Evolutionary conservation across 1,140 invertebrate species (phyloP).

Genomic region (Centruroides vittatus): DNA sequence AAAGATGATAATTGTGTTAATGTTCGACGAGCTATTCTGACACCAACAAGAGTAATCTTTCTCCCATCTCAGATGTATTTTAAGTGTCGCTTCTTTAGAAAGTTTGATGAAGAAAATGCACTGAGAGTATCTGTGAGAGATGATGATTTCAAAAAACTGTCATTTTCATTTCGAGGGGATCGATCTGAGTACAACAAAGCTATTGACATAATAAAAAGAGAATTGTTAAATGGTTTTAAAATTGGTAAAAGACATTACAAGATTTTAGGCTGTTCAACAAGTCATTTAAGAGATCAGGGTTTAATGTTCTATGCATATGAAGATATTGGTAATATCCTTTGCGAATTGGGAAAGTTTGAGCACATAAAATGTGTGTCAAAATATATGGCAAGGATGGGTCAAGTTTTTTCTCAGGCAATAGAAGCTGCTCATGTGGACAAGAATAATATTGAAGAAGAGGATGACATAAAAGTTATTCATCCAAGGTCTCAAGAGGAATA

Average conservation of each 20-base stretch:
- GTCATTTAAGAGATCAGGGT: slow-evolving; percentile 25
- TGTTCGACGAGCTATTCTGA: slow-evolving; percentile 14
- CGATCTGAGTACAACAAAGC: not conserved
- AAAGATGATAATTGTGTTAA: not conserved
- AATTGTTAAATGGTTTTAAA: slow-evolving; percentile 13
- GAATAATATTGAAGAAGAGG: slow-evolving; percentile 2
- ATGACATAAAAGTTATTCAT: slow-evolving; percentile 1
- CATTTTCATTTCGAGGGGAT: not conserved
- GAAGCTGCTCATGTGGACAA: slow-evolving; percentile 44
- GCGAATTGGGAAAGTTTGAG: slow-evolving; percentile 18
- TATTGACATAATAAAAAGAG: not conserved
- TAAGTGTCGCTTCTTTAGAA: slow-evolving; percentile 15
- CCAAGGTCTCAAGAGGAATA: slow-evolving; percentile 8
- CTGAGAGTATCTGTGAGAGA: slow-evolving; percentile 16
- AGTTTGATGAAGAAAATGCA: slow-evolving; percentile 14
- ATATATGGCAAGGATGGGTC: slow-evolving; percentile 25
- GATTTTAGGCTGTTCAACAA: slow-evolving; percentile 23
- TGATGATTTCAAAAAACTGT: slow-evolving; percentile 10
- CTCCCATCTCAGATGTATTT: slow-evolving; percentile 13
- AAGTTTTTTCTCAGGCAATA: slow-evolving; percentile 43
- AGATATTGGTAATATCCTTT: not conserved
- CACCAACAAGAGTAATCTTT: slow-evolving; percentile 11
- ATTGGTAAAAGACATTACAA: slow-evolving; percentile 20
- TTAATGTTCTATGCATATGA: slow-evolving; percentile 22
- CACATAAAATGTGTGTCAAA: slow-evolving; percentile 21